Evolutionary conservation across 2,888 invertebrate species (phyloP), one percentile per base, ranked within the genome.

Genomic region (Phyllotreta cruciferae): DNA sequence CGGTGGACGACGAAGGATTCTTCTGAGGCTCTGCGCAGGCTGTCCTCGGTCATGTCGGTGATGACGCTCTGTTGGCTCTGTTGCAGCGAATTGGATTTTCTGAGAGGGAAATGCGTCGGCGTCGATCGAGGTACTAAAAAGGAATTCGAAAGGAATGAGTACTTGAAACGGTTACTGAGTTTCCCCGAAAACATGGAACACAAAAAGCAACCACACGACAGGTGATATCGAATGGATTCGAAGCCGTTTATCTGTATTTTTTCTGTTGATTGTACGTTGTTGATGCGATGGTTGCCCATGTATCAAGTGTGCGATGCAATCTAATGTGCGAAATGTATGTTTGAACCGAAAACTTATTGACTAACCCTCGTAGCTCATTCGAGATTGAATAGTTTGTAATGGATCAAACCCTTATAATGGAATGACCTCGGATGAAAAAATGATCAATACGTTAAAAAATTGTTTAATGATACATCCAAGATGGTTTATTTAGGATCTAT

Each of bases 1-100:
- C 91, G 86, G 81, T 94, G 93, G 66, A 93, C 93, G 47, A 93
- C 90, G 81, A 92, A 94, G 68, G 88, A 87, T 70, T 88, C 88
- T 57, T 90, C 90, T 6, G 88, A 85, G 35, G 82, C 80, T 62
- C 83, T 75, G 34, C 79, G 69, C 56, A 80, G 72, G 68, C 80
- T 81, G 67, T 81, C 81, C 69, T 81, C 82, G 69, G 81, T 81
- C 77, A 80, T 80, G 58, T 80, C 79, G 0, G 77, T 74, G 14
- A 76, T 73, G 13, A 52, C 14, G 13, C 52, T 52, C 35, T 52
- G 52, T 37, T 52, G 52, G 67, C 80, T 80, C 64, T 78, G 79
- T 69, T 81, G 80, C 38, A 81, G 71, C 3, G 80, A 81, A 69
- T 77, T 79, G 10, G 81, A 75, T 72, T 81, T 81, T 55, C 79